A percentile compares a stretch with the other conserved stretches of the same genome.
Evolutionary conservation across 2,888 invertebrate species (phyloP).

Genomic region (Lochmaea crataegi): DNA sequence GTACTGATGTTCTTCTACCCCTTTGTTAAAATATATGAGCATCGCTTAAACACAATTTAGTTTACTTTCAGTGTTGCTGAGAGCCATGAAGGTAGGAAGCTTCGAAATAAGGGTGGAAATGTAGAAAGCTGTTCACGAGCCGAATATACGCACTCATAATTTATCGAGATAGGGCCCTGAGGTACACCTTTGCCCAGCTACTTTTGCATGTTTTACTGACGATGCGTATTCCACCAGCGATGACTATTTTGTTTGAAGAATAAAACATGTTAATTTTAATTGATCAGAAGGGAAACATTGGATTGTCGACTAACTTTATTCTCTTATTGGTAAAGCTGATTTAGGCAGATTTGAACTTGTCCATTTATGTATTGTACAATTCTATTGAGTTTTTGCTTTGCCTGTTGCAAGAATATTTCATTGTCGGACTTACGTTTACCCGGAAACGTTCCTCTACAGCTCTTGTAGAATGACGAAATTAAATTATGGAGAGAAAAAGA

Average conservation of each 20-base stretch:
- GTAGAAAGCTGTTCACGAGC: constrained; percentile 32
- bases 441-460: no score
- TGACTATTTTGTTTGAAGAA: constrained; percentile 5
- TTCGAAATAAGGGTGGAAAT: constrained; percentile 20
- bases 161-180: constrained; percentile 50
- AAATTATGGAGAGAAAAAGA: no score
- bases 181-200: constrained; percentile 48
- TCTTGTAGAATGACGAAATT: no score
- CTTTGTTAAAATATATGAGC: constrained; percentile 34
- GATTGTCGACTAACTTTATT: no score
- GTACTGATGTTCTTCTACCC: constrained; percentile 14
- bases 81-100: constrained; percentile 27
- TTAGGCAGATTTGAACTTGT: no score
- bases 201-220: constrained; percentile 10
- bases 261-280: no score
- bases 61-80: constrained; percentile 36
- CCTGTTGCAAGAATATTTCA: no score
- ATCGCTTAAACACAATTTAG: constrained; percentile 49
- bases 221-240: constrained; percentile 30
- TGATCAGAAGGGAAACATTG: no score
- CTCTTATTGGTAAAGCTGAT: background rate
- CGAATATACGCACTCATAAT: constrained; percentile 43
- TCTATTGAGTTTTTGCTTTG: no score
- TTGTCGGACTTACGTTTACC: no score
- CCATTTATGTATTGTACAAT: no score